Base-by-base conservation (phyloP, 2,113 vertebrate genomes). In the Hylia prasina region DNA sequence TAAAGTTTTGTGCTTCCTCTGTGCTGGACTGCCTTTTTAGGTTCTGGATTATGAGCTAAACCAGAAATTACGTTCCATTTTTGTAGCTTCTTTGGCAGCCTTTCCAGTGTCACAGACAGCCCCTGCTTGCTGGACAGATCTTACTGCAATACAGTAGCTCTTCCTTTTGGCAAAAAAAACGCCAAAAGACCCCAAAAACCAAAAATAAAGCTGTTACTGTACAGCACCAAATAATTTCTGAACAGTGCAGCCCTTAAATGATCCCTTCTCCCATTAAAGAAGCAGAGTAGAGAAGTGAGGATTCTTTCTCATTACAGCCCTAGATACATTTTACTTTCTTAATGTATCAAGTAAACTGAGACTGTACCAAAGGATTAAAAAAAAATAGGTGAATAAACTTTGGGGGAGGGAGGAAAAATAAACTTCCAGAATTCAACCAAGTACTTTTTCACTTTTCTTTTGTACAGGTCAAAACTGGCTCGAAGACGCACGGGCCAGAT, bases 391-490 rank as follows among this genome's bases (percentile, higher is more conserved):
- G 30, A 48, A 24, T 15, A 40, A 40, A 63, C 30, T 45, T 31
- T 22, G 57, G 76, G 68, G 68, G 66, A 66, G 53, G 69, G 87
- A 57, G 42, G 17, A 13, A 60, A 40, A 86, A 33, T 8, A 14
- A 81, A 48, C 33, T 86, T 79, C 10, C 24, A 61, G 50, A 79
- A 39, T 30, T 93, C 18, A 82, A 82, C 87, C 91, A 37, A 48
- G 13, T 45, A 1, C 9, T 39, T 88, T 57, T 76, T 64, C 56
- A 4, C 20, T 9, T 85, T n/a, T 93, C 23, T 86, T 71, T 27
- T 54, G 23, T 39, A 5, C 97, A 99, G 99, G 98, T 99, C 99
- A 11, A 99, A 99, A 95, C 97, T 99, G 86, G 99, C 99, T 63
- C 98, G 99, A 95, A 98, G 99, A 93, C 98, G 99, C 97, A 98